Evolutionary conservation across 2,797 vertebrate genomes (phyloP), one percentile per base, ranked within the genome.

Genomic region (Falco peregrinus): DNA sequence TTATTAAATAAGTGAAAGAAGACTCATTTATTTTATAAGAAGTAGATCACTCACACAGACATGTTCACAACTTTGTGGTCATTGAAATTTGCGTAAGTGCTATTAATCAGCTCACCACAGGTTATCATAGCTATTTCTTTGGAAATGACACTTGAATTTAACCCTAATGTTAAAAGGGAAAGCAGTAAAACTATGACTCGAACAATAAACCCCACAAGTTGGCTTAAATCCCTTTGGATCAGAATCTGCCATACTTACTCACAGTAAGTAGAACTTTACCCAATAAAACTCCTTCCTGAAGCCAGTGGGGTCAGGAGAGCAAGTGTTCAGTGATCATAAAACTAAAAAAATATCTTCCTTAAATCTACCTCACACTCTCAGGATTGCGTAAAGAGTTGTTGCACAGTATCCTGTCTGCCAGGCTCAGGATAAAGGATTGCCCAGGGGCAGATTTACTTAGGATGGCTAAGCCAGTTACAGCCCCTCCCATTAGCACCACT

Each of bases 51-150:
- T 98, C 96, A 97, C 96, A 97, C 60, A 96, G 90, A 73, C 69
- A 95, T 92, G 93, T 93, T 97, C 94, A 97, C 93, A 95, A 94
- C 91, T 96, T 95, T 98, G 98, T 97, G 98, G 98, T 98, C 95
- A 92, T 54, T 96, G 95, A 97, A 96, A 98, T 97, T 97, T 98
- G 95, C 97, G 97, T 98, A 98, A 98, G 97, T 94, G 97, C 86
- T 98, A 98, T 98, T 98, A 97, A 98, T 98, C 97, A 95, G 96
- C 93, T 98, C 97, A 98, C 98, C 98, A 97, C 98, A 98, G 75
- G 92, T 96, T 95, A 95, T 81, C 96, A 95, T 97, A 97, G 96
- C 74, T 96, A 95, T 96, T 98, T 98, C 98, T 97, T 94, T 95
- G 97, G 98, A 98, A 98, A 98, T 97, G 76, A 94, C 87, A 95